A percentile compares a stretch with the other conserved stretches of the same genome.
Evolutionary conservation across 2,113 vertebrate species (phyloP).

Genomic region (Cavia aperea): DNA sequence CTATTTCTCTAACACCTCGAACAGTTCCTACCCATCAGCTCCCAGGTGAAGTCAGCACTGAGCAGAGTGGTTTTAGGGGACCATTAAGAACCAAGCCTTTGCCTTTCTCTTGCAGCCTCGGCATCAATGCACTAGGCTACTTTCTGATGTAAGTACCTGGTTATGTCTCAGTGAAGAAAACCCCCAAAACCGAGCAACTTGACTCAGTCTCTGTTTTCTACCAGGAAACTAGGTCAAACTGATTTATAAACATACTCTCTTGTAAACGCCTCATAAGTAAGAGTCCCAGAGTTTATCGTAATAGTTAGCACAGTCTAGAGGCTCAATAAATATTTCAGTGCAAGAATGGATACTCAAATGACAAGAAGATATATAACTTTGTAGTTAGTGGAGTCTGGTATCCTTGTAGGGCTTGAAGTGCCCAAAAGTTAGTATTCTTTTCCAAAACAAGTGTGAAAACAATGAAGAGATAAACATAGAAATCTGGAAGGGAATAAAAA

Average conservation of each 20-base stretch:
- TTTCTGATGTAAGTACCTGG: background rate
- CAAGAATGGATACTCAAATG: background rate
- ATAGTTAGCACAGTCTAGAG: background rate
- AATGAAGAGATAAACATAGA: background rate
- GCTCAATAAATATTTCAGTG: background rate
- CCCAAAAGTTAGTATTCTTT: background rate
- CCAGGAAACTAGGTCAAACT: background rate
- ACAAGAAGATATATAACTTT: background rate
- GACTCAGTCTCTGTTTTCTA: background rate
- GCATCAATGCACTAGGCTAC: background rate
- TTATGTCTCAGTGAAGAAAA: slow-evolving; percentile 12
- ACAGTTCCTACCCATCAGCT: background rate
- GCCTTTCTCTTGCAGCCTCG: background rate
- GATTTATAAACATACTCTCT: background rate
- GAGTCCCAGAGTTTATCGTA: background rate
- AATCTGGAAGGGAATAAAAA: background rate
- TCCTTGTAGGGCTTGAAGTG: background rate
- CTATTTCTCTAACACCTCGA: background rate
- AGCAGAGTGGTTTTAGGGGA: background rate
- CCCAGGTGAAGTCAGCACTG: background rate
- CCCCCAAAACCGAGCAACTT: background rate
- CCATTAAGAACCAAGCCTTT: background rate
- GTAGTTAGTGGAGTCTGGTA: background rate
- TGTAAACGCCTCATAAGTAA: background rate
- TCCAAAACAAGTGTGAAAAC: background rate